Evolutionary conservation across 30 jellyfish, hydroid and myxozoan species (phyloP), one percentile per base, ranked within the genome.

Genomic region (Aurelia aurita): DNA sequence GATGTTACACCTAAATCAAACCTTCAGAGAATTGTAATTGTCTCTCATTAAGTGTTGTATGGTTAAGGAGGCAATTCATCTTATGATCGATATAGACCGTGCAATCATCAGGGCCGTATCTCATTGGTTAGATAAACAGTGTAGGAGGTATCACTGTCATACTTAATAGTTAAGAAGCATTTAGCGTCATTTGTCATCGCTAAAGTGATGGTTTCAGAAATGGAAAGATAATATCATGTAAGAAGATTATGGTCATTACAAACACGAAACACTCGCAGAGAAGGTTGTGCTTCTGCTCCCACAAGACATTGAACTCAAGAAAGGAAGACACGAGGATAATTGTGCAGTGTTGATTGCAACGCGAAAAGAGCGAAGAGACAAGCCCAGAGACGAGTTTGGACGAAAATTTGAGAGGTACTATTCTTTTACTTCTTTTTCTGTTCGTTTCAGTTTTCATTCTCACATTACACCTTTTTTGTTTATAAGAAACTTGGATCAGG

Each of bases 161-260:
- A 12, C 23, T 20, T 54, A 22, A 39, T 39, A 61, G 73, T 22
- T 14, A 39, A 28, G 64, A 73, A 74, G n/a, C 73, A 73, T 43
- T 45, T 55, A 74, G 74, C 58, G 73, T 55, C 59, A 74, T 74
- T 74, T 74, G 86, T 74, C 86, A 74, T 54, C 86, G 43, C 86
- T 55, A 12, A 58, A 74, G 86, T 74, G 86, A 35, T 74, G 86
- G 86, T 74, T 74, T 74, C 46, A 23, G 60, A 26, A 70, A 39
- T 34, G 59, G 74, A 49, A 28, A 74, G 86, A 74, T 74, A 74
- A 74, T 74, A 74, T 74, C 86, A 53, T 72, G 61, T 74, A 74
- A 74, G 86, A 55, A 54, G 75, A 74, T 58, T 21, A 61, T 74
- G 85, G 86, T 59, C 59, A 28, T 22, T 20, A 18, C 55, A 73